phyloP scores from a whole-genome alignment of 2,888 invertebrate genomes.

The Caenorhabditis sulstoni region DNA sequence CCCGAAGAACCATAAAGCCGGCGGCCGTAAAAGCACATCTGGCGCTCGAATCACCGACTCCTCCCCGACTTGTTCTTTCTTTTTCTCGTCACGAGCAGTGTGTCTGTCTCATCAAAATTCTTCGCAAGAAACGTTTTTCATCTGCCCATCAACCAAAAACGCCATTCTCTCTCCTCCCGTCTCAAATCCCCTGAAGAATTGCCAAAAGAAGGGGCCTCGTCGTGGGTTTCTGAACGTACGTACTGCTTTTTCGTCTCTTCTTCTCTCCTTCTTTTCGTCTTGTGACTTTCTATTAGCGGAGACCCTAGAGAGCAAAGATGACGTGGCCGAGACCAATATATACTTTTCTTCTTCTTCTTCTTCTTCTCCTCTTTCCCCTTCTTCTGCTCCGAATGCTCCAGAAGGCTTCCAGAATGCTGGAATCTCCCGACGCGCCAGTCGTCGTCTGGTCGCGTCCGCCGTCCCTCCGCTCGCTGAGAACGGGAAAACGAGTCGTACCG shows the following conservation, averaged over 20 bases:
- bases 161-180: constrained; percentile 3
- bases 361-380: constrained; percentile 3
- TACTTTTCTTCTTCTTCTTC: not conserved
- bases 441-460: constrained; percentile 66
- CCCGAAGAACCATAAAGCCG: constrained; percentile 40
- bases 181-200: constrained; percentile 25
- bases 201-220: not conserved
- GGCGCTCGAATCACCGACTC: constrained; percentile 22
- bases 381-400: not conserved
- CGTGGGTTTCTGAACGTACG: constrained; percentile 23
- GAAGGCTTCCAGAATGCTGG: constrained; percentile 37
- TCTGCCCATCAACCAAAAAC: constrained; percentile 29
- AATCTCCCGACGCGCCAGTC: constrained; percentile 58
- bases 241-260: constrained; percentile 18
- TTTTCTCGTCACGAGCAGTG: constrained; percentile 1
- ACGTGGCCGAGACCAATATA: not conserved
- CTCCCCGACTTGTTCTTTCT: not conserved
- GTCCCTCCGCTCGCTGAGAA: constrained; percentile 54
- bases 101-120: constrained; percentile 12
- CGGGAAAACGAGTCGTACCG: constrained; percentile 52
- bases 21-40: constrained; percentile 40
- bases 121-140: constrained; percentile 14
- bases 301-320: constrained; percentile 9
- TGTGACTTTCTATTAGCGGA: constrained; percentile 9
- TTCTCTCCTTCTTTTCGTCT: not conserved